Percentiles rank a stretch among this genome's conserved stretches.
phyloP scores from a whole-genome alignment of 2,888 invertebrate species.

The Phanerotoma sp. region DNA sequence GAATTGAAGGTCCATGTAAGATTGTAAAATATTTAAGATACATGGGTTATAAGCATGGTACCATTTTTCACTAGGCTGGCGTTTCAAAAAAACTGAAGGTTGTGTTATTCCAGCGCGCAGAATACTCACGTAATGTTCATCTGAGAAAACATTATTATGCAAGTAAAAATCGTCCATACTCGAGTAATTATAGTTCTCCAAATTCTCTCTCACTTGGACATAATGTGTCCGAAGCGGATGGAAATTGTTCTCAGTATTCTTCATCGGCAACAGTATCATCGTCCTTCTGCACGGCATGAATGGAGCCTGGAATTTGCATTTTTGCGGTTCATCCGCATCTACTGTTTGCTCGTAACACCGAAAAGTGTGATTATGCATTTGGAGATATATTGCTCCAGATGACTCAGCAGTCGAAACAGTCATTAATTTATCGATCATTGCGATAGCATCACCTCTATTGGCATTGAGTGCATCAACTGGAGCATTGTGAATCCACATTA shows the following conservation, averaged over 20 bases:
- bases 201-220: constrained; percentile 31
- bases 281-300: constrained; percentile 41
- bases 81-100: constrained; percentile 34
- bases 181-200: constrained; percentile 43
- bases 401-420: constrained; percentile 4
- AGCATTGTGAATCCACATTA: constrained; percentile 53
- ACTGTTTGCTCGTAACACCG: constrained; percentile 40
- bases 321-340: constrained; percentile 32
- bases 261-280: constrained; percentile 35
- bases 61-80: constrained; percentile 31
- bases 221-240: constrained; percentile 19
- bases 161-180: constrained; percentile 34
- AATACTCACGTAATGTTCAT: constrained; percentile 40
- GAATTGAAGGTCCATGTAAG: constrained; percentile 36
- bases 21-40: constrained; percentile 30
- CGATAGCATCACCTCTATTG: constrained; percentile 3
- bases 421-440: not conserved
- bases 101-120: constrained; percentile 34
- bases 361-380: constrained; percentile 44
- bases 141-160: constrained; percentile 34
- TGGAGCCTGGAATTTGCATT: constrained; percentile 46
- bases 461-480: constrained; percentile 31
- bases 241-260: constrained; percentile 23
- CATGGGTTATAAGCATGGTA: constrained; percentile 38
- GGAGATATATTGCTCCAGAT: constrained; percentile 32